Conservation (phyloP, 2,888 invertebrate species). For the Scaptomyza flava region DNA sequence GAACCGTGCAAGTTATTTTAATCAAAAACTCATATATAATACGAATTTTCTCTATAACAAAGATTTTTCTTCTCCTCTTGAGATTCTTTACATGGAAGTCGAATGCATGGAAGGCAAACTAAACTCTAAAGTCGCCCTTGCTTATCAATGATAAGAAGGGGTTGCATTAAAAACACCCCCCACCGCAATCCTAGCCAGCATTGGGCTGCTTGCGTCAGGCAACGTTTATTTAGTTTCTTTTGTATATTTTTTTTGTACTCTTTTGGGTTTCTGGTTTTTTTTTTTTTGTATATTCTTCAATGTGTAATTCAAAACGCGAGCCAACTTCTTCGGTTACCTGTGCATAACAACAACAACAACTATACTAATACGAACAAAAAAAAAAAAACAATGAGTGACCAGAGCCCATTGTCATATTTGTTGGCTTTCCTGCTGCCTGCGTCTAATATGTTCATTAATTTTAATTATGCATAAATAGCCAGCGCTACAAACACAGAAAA, state of each 20-base stretch:
- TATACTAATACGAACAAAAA: slow-evolving; percentile 3
- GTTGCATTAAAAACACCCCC: background rate
- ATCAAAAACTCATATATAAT: no score
- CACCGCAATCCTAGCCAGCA: background rate
- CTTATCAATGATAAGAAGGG: background rate
- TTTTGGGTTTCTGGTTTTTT: slow-evolving; percentile 6
- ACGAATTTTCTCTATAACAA: no score
- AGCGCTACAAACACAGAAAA: slow-evolving; percentile 18
- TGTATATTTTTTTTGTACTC: slow-evolving; percentile 1
- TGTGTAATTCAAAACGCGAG: slow-evolving; percentile 68
- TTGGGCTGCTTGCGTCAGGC: background rate
- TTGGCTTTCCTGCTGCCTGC: slow-evolving; percentile 40
- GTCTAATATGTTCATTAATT: slow-evolving; percentile 72
- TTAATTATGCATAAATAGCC: slow-evolving; percentile 72
- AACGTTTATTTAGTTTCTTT: background rate
- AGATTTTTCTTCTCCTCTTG: no score
- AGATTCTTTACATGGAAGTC: no score
- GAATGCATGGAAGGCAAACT: no score
- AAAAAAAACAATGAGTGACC: slow-evolving; percentile 11
- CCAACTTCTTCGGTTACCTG: slow-evolving; percentile 68
- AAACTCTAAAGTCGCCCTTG: background rate
- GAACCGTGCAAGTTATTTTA: no score
- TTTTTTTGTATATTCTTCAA: slow-evolving; percentile 4
- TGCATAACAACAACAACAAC: slow-evolving; percentile 43
- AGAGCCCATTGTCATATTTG: slow-evolving; percentile 27